Evolutionary conservation across 2,797 vertebrate genomes (phyloP).

Genomic region (Peromyscus melanophrys): DNA sequence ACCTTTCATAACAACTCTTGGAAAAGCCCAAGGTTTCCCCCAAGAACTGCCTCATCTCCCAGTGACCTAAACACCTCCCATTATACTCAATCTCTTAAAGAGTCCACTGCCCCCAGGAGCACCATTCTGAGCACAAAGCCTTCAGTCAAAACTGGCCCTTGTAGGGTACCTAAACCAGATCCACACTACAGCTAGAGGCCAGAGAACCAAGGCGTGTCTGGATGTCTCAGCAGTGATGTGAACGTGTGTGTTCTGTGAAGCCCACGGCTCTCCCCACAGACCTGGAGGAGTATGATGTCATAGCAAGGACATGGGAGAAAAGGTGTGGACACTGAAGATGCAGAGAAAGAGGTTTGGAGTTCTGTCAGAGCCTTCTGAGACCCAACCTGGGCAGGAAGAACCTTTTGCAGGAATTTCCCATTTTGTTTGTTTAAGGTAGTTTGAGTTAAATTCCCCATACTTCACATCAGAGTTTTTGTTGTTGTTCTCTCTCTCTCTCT

Average conservation of each 20-base stretch:
- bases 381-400: neutral
- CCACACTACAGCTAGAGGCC: neutral
- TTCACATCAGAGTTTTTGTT: neutral
- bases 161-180: neutral
- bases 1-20: neutral
- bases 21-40: neutral
- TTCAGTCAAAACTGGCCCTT: neutral
- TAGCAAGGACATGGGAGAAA: neutral
- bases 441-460: conserved; percentile 8
- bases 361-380: conserved; percentile 47
- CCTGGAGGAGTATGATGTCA: neutral
- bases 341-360: conserved; percentile 10
- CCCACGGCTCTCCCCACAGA: neutral
- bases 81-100: neutral
- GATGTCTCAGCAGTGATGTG: neutral
- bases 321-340: neutral
- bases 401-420: neutral
- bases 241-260: neutral
- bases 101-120: neutral
- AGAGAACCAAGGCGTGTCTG: neutral
- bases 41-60: neutral
- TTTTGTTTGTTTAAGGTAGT: neutral
- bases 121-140: neutral
- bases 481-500: too few species aligned
- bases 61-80: neutral